Percentiles rank a stretch among this genome's conserved stretches.
Evolutionary conservation across 1,140 invertebrate genomes (phyloP).

Genomic region (Drosophila jambulina): DNA sequence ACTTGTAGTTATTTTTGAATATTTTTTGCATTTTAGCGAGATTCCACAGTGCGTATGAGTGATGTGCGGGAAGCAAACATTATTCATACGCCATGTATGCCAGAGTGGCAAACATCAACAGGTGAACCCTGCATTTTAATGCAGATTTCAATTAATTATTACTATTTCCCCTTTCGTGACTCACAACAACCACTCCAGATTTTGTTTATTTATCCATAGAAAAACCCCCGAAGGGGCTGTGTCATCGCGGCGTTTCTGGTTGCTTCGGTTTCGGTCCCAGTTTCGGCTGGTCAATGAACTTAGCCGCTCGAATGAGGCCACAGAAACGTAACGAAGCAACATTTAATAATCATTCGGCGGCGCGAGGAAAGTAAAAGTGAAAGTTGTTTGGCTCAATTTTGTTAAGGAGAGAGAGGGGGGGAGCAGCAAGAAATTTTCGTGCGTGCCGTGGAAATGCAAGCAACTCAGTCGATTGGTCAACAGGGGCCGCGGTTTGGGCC

Average conservation of each 20-base stretch:
- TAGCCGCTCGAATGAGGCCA: constrained; percentile 60
- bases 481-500: constrained; percentile 45
- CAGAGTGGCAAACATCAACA: constrained; percentile 5
- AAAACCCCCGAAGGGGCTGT: constrained; percentile 10
- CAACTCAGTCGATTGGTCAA: constrained; percentile 40
- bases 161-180: constrained; percentile 9
- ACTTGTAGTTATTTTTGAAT: constrained; percentile 22
- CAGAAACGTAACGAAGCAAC: constrained; percentile 39
- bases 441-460: constrained; percentile 59
- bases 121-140: not conserved
- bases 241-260: constrained; percentile 24
- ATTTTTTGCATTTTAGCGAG: constrained; percentile 3
- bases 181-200: constrained; percentile 24
- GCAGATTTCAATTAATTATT: constrained; percentile 2
- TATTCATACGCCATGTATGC: constrained; percentile 42
- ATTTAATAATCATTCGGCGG: constrained; percentile 64
- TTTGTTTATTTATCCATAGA: constrained; percentile 40
- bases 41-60: constrained; percentile 28
- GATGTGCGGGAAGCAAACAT: constrained; percentile 20
- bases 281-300: constrained; percentile 67
- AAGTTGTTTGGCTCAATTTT: constrained; percentile 55
- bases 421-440: constrained; percentile 70
- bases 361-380: constrained; percentile 79
- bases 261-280: constrained; percentile 23
- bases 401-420: constrained; percentile 2